These are phyloP conservation scores for Taenaris catops DNA, from an alignment of 2,888 invertebrate species.

Conservation along the genomic window DNA sequence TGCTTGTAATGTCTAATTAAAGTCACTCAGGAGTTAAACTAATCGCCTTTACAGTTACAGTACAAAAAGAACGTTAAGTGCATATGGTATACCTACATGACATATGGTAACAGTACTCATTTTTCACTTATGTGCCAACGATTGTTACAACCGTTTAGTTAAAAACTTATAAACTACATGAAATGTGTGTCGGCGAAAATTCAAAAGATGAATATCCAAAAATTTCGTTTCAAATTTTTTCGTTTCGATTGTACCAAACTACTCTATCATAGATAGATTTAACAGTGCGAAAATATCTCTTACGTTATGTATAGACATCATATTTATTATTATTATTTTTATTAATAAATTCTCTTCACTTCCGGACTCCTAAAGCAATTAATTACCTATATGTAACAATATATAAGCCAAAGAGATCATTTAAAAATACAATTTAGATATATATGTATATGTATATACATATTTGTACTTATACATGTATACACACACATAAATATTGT, in stretches of 20 bases:
- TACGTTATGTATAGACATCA: no score
- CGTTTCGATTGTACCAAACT: constrained; percentile 22
- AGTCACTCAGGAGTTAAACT: no score
- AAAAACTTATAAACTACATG: no score
- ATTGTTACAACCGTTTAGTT: no score
- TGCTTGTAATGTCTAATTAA: no score
- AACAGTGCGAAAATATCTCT: constrained; percentile 79
- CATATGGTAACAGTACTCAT: constrained; percentile 59
- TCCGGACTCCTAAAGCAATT: constrained; percentile 79
- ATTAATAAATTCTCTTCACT: constrained; percentile 75
- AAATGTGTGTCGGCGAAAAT: no score
- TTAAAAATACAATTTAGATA: constrained; percentile 77
- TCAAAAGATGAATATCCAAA: no score
- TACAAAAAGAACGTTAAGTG: not conserved
- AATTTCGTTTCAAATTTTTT: constrained; percentile 16
- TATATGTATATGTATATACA: constrained; percentile 1
- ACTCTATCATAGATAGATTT: constrained; percentile 53
- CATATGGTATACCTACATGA: constrained; percentile 1
- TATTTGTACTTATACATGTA: constrained; percentile 51
- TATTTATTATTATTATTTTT: constrained; percentile 37
- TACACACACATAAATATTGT: no score
- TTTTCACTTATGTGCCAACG: no score
- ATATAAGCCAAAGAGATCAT: constrained; percentile 76
- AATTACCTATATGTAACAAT: constrained; percentile 45
- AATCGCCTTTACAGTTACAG: no score